Evolutionary conservation across 2,113 vertebrate species (phyloP).

Genomic region (Acinonyx jubatus): DNA sequence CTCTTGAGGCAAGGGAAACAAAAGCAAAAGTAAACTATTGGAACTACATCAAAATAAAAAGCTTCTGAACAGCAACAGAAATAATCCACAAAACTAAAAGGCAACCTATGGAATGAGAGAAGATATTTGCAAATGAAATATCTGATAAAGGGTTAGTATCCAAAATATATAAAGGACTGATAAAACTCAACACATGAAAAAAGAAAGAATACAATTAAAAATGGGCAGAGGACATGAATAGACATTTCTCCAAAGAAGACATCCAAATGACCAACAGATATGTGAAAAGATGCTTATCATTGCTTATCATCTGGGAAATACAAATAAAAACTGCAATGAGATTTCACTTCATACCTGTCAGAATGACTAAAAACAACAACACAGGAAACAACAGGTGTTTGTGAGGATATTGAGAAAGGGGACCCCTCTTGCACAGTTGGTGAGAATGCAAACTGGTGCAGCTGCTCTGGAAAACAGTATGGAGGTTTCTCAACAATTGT

Average conservation of each 20-base stretch:
- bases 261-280: background rate
- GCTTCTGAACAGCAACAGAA: background rate
- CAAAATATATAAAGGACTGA: too few species aligned
- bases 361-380: background rate
- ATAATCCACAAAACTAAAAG: background rate
- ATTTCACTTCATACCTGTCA: background rate
- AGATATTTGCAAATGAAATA: too few species aligned
- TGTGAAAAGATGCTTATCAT: background rate
- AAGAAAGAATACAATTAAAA: too few species aligned
- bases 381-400: background rate
- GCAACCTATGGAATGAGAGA: background rate
- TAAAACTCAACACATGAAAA: too few species aligned
- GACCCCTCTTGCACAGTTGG: too few species aligned
- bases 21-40: background rate
- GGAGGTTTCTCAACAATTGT: background rate
- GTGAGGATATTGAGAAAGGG: background rate
- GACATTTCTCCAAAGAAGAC: background rate
- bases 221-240: too few species aligned
- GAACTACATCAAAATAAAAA: background rate
- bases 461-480: background rate
- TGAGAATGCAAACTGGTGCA: background rate
- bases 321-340: background rate
- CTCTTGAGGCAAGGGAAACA: background rate
- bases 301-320: background rate
- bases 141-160: too few species aligned